Percentiles rank a stretch among this genome's conserved stretches.
phyloP scores from a whole-genome alignment of 1,140 invertebrate genomes.

The Procambarus virginalis region DNA sequence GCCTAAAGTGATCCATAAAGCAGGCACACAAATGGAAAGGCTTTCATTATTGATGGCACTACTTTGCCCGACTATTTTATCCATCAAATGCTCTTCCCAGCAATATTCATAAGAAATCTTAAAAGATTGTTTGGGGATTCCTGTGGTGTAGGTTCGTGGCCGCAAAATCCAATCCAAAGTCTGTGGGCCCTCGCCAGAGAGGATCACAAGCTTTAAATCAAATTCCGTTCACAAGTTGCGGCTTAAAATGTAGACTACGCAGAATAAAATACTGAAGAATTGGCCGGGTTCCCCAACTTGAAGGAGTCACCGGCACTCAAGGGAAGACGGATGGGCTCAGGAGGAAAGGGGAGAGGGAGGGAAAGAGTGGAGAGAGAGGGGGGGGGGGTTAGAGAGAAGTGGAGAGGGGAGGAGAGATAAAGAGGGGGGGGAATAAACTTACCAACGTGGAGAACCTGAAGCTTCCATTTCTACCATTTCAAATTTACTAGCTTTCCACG shows the following conservation, averaged over 20 bases:
- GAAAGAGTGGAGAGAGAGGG: background rate
- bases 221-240: conserved; percentile 11
- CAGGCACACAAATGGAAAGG: background rate
- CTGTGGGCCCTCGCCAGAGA: background rate
- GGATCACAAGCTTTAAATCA: conserved; percentile 10
- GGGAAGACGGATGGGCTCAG: background rate
- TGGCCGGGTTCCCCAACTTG: background rate
- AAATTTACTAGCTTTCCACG: no score
- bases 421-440: no score
- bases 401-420: no score
- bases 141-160: background rate
- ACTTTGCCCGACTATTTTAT: background rate
- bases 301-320: background rate
- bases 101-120: background rate
- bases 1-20: background rate
- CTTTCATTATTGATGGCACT: no score
- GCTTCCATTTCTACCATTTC: no score
- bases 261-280: conserved; percentile 1
- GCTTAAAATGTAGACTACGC: background rate
- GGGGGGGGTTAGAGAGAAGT: no score
- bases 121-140: background rate
- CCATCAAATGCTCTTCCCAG: background rate
- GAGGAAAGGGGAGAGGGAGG: background rate
- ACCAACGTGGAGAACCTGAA: no score
- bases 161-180: background rate